These are phyloP conservation scores for Dynastes tityus DNA, from an alignment of 2,888 invertebrate species.

Conservation along the genomic window DNA sequence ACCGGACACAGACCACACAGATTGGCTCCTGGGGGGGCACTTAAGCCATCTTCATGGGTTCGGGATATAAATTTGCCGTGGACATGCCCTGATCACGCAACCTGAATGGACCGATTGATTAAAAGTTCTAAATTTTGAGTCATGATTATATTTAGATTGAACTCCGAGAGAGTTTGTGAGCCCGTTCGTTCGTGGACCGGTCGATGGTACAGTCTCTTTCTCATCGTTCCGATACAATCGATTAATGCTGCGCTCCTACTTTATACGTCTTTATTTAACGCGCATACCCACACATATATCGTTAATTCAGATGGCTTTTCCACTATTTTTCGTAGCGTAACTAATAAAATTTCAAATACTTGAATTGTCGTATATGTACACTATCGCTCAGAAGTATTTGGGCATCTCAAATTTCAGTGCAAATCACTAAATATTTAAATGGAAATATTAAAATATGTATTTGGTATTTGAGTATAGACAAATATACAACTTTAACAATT, in stretches of 20 bases:
- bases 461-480: too few species aligned
- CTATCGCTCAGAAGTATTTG: too few species aligned
- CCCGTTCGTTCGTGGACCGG: conserved; percentile 32
- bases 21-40: conserved; percentile 69
- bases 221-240: conserved; percentile 42
- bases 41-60: conserved; percentile 67
- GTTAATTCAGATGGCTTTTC: conserved; percentile 9
- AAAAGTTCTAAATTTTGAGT: conserved; percentile 64
- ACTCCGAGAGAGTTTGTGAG: conserved; percentile 21
- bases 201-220: conserved; percentile 30
- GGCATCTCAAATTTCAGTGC: too few species aligned
- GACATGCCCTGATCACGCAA: conserved; percentile 67
- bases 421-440: too few species aligned
- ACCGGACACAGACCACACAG: conserved; percentile 61
- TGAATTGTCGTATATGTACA: too few species aligned
- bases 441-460: too few species aligned
- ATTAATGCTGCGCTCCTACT: conserved; percentile 22
- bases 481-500: too few species aligned
- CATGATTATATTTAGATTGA: conserved; percentile 54
- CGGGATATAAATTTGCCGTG: conserved; percentile 67
- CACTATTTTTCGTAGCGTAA: neutral
- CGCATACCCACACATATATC: neutral
- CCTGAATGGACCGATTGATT: conserved; percentile 66
- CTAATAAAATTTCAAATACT: too few species aligned
- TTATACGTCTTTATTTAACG: conserved; percentile 44